These are phyloP conservation scores for Griposia aprilina DNA, from an alignment of 2,888 invertebrate genomes.

Conservation along the genomic window DNA sequence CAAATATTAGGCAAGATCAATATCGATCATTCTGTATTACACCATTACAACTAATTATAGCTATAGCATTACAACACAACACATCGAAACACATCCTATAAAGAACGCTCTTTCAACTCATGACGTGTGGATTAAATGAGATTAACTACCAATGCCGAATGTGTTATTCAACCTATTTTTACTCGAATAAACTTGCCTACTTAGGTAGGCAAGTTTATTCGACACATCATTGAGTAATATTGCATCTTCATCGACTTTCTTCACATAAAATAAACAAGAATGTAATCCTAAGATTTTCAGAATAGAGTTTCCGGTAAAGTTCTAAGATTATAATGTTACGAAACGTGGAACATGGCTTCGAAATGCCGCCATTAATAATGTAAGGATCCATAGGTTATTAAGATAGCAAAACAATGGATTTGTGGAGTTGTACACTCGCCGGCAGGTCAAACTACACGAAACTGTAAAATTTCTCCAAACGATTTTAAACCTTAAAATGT, in stretches of 20 bases:
- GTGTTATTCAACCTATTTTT: conserved; percentile 59
- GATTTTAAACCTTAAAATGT: no score
- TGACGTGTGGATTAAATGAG: conserved; percentile 53
- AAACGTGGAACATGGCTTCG: conserved; percentile 45
- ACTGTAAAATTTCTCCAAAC: no score
- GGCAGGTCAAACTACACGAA: no score
- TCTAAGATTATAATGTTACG: conserved; percentile 55
- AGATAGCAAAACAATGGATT: conserved; percentile 61
- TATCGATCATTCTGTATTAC: conserved; percentile 25
- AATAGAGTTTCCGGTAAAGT: conserved; percentile 45
- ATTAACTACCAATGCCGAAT: conserved; percentile 52
- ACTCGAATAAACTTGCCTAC: conserved; percentile 40
- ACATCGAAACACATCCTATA: conserved; percentile 36
- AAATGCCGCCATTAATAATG: conserved; percentile 55
- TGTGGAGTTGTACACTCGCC: conserved; percentile 54
- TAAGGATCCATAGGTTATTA: conserved; percentile 57
- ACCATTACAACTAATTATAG: conserved; percentile 26
- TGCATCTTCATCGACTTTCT: conserved; percentile 43
- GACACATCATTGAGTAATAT: conserved; percentile 47
- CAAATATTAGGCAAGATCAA: conserved; percentile 7
- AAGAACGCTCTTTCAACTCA: conserved; percentile 38
- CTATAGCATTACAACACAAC: conserved; percentile 27
- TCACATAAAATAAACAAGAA: conserved; percentile 29
- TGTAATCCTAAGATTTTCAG: conserved; percentile 33
- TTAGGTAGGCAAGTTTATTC: conserved; percentile 40